Conservation (phyloP, 2,797 vertebrate genomes). For the Tadarida brasiliensis region DNA sequence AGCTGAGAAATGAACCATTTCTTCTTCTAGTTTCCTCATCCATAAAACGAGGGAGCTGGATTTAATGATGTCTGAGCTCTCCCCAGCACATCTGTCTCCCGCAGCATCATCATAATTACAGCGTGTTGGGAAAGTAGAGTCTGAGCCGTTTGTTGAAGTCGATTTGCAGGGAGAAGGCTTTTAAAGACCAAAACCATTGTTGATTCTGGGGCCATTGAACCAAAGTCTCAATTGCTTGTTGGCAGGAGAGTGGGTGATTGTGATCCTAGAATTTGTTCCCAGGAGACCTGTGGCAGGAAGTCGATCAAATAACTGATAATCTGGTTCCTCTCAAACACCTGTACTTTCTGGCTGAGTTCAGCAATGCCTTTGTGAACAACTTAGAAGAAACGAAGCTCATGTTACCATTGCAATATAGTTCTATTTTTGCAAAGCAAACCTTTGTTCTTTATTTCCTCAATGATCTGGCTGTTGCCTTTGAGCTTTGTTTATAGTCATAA, state of each 20-base stretch:
- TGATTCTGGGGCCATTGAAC: not conserved
- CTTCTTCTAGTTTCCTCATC: slow-evolving; percentile 43
- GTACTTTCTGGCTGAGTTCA: slow-evolving; percentile 42
- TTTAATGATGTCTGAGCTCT: not conserved
- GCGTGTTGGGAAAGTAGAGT: not conserved
- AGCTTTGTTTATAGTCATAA: not conserved
- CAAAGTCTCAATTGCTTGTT: not conserved
- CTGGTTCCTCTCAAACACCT: slow-evolving; percentile 69
- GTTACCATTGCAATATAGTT: not conserved
- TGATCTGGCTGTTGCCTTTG: not conserved
- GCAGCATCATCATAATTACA: not conserved
- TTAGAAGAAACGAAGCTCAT: slow-evolving; percentile 12
- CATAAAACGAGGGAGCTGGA: not conserved
- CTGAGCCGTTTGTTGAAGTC: not conserved
- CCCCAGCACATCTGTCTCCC: not conserved
- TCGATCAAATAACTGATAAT: slow-evolving; percentile 37
- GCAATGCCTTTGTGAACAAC: slow-evolving; percentile 43
- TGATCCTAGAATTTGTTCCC: slow-evolving; percentile 32
- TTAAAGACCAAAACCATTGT: not conserved
- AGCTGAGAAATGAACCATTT: slow-evolving; percentile 42
- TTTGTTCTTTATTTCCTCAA: slow-evolving; percentile 55
- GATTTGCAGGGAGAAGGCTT: not conserved
- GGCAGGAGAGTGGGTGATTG: not conserved
- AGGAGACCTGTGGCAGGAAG: slow-evolving; percentile 65
- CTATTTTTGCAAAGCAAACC: slow-evolving; percentile 7